Evolutionary conservation across 1,140 invertebrate genomes (phyloP).

Genomic region (Drosophila orosa): DNA sequence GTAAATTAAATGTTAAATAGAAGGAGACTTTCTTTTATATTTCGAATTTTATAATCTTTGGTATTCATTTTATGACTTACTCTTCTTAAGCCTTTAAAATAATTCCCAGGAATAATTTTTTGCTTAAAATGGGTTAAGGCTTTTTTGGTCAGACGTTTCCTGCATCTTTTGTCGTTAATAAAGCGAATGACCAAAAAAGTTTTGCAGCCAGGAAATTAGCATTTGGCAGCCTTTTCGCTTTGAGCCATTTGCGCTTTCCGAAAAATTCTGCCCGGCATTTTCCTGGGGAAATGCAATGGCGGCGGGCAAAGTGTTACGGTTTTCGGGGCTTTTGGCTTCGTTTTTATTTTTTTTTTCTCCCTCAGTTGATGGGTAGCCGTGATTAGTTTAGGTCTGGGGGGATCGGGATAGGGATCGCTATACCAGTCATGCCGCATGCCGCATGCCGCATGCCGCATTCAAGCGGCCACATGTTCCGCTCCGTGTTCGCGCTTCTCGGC

Average conservation of each 20-base stretch:
- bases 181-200: constrained; percentile 67
- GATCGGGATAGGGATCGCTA: constrained; percentile 3
- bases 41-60: background rate
- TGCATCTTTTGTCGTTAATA: constrained; percentile 50
- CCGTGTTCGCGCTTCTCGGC: constrained; percentile 16
- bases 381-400: constrained; percentile 59
- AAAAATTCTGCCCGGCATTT: constrained; percentile 9
- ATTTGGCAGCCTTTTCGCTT: constrained; percentile 52
- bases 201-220: constrained; percentile 67
- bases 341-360: constrained; percentile 8
- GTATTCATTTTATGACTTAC: too few species aligned
- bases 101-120: background rate
- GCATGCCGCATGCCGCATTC: constrained; percentile 45
- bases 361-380: constrained; percentile 47
- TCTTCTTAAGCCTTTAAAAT: background rate
- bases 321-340: constrained; percentile 19
- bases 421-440: constrained; percentile 19
- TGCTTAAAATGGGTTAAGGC: constrained; percentile 24
- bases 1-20: background rate
- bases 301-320: constrained; percentile 55
- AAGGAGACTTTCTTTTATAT: background rate
- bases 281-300: constrained; percentile 50
- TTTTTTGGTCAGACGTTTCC: constrained; percentile 4
- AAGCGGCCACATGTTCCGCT: constrained; percentile 18
- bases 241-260: constrained; percentile 15